Base-by-base conservation (phyloP, 1,140 invertebrate species). In the Dendroctonus valens region DNA sequence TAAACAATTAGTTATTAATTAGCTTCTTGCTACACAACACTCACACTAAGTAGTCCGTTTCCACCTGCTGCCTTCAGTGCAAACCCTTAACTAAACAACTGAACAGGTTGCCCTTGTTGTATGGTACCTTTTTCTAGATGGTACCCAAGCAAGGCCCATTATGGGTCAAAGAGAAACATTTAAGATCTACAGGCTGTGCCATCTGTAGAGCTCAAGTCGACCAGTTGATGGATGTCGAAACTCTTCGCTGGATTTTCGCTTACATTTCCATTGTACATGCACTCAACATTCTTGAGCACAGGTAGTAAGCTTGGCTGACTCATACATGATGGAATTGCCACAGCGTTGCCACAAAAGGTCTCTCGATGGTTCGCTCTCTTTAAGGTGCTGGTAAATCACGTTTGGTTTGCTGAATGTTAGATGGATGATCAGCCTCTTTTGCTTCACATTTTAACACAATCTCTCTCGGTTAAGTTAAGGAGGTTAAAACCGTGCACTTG, bases 261-360 rank as follows among this genome's bases (percentile, higher is more conserved):
- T n/a, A 26, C 26, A 26, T 26, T 26, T 26, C 26, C 26, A 26
- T 26, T 26, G 26, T 26, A 26, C 26, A 26, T 26, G 26, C 26
- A 26, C 26, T 26, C 26, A 26, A 57, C 44, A 57, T 65, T 65
- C 54, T 65, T 58, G 11, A 37, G 41, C 61, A 44, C 62, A 65
- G 62, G 62, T 65, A 65, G 53, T 65, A 65, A 54, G 62, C 62
- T 57, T 65, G 42, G 62, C 41, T 65, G 62, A 65, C 42, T 65
- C 62, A 65, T 65, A 58, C 41, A 48, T 48, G 50, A n/a, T 65
- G 60, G 53, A 57, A 57, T 58, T 65, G 42, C 52, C 15, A 55
- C 37, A 52, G 8, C 39, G 53, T 64, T 57, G n/a, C 48, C 26
- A 26, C 26, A 26, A 26, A 26, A 26, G 26, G 26, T 26, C 26